phyloP scores from a whole-genome alignment of 1,140 invertebrate species.

The Diprion similis region DNA sequence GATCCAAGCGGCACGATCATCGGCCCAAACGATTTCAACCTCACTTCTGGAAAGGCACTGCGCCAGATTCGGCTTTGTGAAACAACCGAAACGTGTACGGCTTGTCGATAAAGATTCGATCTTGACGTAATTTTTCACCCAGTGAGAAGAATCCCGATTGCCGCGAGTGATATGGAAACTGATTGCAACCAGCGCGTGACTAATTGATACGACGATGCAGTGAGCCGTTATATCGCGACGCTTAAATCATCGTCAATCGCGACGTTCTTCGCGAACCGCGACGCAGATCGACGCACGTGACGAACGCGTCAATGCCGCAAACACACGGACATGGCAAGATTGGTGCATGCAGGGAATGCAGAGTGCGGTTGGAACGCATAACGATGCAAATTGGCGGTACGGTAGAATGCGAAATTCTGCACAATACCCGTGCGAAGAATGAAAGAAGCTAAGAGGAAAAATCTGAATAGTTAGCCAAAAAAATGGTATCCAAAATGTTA shows the following conservation, averaged over 20 bases:
- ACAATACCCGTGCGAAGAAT: neutral
- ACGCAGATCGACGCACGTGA: neutral
- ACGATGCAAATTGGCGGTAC: neutral
- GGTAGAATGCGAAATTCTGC: neutral
- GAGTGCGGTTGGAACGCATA: too few species aligned
- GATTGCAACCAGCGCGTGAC: neutral
- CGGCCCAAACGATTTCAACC: too few species aligned
- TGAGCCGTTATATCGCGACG: too few species aligned
- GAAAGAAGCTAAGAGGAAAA: too few species aligned
- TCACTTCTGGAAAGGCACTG: too few species aligned
- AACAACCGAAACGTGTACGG: too few species aligned
- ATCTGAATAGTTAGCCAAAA: too few species aligned
- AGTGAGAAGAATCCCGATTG: too few species aligned
- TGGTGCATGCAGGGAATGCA: neutral
- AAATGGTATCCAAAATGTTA: neutral
- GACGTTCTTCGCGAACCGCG: neutral
- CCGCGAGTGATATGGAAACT: neutral
- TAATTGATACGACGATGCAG: neutral
- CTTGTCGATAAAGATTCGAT: too few species aligned
- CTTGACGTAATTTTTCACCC: too few species aligned
- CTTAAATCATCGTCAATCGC: neutral
- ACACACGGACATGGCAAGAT: neutral
- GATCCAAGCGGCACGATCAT: neutral
- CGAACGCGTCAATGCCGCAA: neutral
- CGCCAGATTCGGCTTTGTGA: too few species aligned